Evolutionary conservation across 2,888 invertebrate genomes (phyloP).

Genomic region (Cantharis rustica): DNA sequence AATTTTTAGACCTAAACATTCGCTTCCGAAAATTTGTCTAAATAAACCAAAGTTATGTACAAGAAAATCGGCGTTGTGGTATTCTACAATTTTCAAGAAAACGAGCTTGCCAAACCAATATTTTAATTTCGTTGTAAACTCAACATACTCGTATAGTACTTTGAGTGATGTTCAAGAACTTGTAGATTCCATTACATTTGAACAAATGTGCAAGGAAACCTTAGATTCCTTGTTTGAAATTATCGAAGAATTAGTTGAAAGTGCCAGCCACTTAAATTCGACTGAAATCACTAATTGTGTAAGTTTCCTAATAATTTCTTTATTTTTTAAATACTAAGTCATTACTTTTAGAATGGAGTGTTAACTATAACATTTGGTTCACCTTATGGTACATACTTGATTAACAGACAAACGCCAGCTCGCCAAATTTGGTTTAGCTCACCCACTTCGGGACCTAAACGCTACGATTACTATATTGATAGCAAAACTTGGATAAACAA

Average conservation of each 20-base stretch:
- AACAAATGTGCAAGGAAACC: slow-evolving; percentile 83
- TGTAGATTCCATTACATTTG: slow-evolving; percentile 60
- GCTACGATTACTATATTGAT: slow-evolving; percentile 77
- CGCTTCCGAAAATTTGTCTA: neutral
- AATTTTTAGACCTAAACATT: neutral
- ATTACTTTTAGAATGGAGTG: slow-evolving; percentile 79
- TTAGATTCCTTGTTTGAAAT: slow-evolving; percentile 84
- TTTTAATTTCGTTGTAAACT: neutral
- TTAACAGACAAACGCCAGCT: slow-evolving; percentile 96
- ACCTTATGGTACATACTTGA: slow-evolving; percentile 86
- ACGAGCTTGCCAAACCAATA: slow-evolving; percentile 18
- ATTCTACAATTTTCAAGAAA: slow-evolving; percentile 4
- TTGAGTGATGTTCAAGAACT: slow-evolving; percentile 8
- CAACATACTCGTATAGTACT: neutral
- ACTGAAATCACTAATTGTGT: slow-evolving; percentile 84
- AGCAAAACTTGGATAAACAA: slow-evolving; percentile 82
- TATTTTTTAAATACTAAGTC: neutral
- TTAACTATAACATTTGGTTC: slow-evolving; percentile 80
- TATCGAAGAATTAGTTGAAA: slow-evolving; percentile 84
- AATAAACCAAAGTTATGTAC: neutral
- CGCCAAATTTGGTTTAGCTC: slow-evolving; percentile 99
- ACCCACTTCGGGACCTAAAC: slow-evolving; percentile 87
- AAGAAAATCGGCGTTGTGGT: neutral
- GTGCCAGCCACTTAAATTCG: slow-evolving; percentile 65
- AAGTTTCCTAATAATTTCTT: slow-evolving; percentile 49